Evolutionary conservation across 1,140 invertebrate genomes (phyloP).

Genomic region (Sminthurinus signatus): DNA sequence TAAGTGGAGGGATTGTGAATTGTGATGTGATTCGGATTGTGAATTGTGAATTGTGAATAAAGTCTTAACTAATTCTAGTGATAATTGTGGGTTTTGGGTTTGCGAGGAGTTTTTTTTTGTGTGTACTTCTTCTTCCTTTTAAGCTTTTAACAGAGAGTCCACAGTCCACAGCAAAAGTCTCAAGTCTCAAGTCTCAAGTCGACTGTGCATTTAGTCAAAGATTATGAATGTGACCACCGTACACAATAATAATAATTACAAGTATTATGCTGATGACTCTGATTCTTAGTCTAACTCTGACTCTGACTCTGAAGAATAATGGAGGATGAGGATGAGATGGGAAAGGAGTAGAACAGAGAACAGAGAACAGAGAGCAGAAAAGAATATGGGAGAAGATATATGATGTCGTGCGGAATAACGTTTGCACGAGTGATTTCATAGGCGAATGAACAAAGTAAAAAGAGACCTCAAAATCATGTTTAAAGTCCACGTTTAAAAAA

Average conservation of each 20-base stretch:
- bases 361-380: no score
- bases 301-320: conserved; percentile 11
- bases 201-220: conserved; percentile 9
- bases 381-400: conserved; percentile 19
- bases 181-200: no score
- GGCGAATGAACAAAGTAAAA: conserved; percentile 33
- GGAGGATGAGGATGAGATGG: background rate
- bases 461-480: conserved; percentile 32
- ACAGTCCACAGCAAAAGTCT: no score
- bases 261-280: conserved; percentile 18
- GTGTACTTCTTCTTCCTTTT: background rate
- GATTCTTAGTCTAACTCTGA: no score
- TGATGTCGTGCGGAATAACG: conserved; percentile 46
- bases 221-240: conserved; percentile 13
- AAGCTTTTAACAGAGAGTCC: no score
- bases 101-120: no score
- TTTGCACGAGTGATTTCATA: conserved; percentile 36
- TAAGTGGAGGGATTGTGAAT: no score
- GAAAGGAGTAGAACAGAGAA: background rate
- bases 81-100: conserved; percentile 17
- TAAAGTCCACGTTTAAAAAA: conserved; percentile 31
- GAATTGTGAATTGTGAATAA: conserved; percentile 8
- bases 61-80: conserved; percentile 22
- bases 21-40: no score
- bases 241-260: conserved; percentile 17